A percentile compares a stretch with the other conserved stretches of the same genome.
Evolutionary conservation across 2,113 vertebrate genomes (phyloP).

Genomic region (Perca schrenkii): DNA sequence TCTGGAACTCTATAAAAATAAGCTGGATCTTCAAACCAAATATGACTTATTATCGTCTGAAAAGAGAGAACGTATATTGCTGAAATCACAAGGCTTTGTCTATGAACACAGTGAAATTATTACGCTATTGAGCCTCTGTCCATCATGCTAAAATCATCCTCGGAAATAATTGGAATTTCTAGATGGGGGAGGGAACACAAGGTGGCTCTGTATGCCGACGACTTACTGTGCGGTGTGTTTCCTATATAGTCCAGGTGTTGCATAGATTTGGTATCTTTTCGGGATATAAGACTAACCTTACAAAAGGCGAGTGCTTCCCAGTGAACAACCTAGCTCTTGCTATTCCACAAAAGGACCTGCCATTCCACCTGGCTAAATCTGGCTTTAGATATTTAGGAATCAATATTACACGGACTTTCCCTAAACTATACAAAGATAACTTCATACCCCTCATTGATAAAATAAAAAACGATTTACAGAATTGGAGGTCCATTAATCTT

Average conservation of each 20-base stretch:
- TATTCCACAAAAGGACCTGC: too few species aligned
- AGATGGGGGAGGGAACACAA: neutral
- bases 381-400: too few species aligned
- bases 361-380: too few species aligned
- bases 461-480: too few species aligned
- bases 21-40: neutral
- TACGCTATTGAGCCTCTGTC: neutral
- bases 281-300: neutral
- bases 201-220: neutral
- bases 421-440: too few species aligned
- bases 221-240: neutral
- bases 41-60: neutral
- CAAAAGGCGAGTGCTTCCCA: too few species aligned
- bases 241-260: neutral
- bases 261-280: neutral
- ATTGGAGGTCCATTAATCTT: too few species aligned
- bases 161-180: neutral
- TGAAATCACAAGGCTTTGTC: neutral
- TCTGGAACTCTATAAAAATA: neutral
- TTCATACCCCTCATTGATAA: too few species aligned
- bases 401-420: too few species aligned
- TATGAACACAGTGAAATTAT: neutral
- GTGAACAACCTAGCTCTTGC: too few species aligned
- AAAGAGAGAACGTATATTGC: neutral
- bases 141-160: neutral